These are phyloP conservation scores for Ellobius talpinus DNA, from an alignment of 2,113 vertebrate genomes.

Conservation along the genomic window DNA sequence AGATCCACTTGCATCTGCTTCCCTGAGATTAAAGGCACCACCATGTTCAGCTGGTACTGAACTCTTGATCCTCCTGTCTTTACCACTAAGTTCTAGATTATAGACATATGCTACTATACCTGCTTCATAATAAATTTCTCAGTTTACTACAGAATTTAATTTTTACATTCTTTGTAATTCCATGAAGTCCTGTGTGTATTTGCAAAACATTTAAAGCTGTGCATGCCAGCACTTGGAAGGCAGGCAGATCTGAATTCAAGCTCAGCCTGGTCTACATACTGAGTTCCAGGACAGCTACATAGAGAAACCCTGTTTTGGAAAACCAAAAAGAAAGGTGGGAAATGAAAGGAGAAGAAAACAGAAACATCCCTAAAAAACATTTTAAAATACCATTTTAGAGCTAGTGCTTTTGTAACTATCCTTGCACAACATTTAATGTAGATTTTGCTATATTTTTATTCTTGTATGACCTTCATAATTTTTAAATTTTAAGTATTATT, in stretches of 20 bases:
- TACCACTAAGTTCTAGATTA: background rate
- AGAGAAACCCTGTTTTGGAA: no score
- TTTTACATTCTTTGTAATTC: background rate
- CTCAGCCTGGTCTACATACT: no score
- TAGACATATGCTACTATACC: no score
- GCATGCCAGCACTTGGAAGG: background rate
- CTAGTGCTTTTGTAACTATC: background rate
- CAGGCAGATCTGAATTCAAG: background rate
- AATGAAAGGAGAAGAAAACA: no score
- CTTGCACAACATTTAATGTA: background rate
- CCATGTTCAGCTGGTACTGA: background rate
- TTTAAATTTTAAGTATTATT: slow-evolving; percentile 49
- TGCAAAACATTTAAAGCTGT: background rate
- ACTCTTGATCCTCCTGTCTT: background rate
- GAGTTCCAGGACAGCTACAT: no score
- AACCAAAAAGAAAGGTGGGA: no score
- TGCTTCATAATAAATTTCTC: background rate
- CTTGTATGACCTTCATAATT: background rate
- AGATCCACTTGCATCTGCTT: no score
- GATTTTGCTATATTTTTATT: background rate
- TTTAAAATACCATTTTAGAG: background rate
- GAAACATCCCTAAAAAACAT: background rate
- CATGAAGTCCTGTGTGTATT: background rate
- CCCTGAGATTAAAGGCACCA: no score
- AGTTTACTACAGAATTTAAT: background rate